A percentile compares a stretch with the other conserved stretches of the same genome.
Evolutionary conservation across 2,113 vertebrate species (phyloP).

Genomic region (Campylomormyrus tamandua): DNA sequence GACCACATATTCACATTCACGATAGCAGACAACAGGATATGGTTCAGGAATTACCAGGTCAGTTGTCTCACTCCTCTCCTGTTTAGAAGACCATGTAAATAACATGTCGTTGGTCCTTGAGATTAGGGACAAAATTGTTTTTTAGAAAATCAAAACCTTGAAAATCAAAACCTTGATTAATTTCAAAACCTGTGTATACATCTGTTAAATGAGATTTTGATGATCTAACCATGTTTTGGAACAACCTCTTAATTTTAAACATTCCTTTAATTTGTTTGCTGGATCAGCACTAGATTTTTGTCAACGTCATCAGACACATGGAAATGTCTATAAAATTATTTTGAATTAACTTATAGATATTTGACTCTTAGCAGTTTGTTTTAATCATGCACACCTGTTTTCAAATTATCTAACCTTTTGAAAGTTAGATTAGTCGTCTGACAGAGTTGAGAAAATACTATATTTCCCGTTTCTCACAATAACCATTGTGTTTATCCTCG

Average conservation of each 20-base stretch:
- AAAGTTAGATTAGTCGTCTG: no score
- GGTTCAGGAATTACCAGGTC: conserved; percentile 98
- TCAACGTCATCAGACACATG: not conserved
- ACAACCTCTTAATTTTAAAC: not conserved
- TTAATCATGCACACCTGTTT: no score
- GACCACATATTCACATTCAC: conserved; percentile 91
- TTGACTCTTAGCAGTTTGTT: no score
- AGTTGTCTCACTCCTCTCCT: conserved; percentile 12
- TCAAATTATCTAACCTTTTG: no score
- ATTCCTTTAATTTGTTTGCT: not conserved
- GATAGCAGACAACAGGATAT: conserved; percentile 83
- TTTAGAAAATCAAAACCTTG: not conserved
- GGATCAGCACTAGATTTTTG: not conserved
- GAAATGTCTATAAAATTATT: not conserved
- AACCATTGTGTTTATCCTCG: not conserved
- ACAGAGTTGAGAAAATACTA: no score
- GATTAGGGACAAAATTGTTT: not conserved
- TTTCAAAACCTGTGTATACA: not conserved
- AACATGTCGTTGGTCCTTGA: not conserved
- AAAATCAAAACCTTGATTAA: not conserved
- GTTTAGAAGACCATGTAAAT: not conserved
- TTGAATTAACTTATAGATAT: no score
- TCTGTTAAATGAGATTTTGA: no score
- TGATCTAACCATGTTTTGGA: not conserved
- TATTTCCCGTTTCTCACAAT: no score